Percentiles rank a stretch among this genome's conserved stretches.
These are phyloP conservation scores for Aix galericulata DNA, from an alignment of 2,113 vertebrate species.

Conservation along the genomic window DNA sequence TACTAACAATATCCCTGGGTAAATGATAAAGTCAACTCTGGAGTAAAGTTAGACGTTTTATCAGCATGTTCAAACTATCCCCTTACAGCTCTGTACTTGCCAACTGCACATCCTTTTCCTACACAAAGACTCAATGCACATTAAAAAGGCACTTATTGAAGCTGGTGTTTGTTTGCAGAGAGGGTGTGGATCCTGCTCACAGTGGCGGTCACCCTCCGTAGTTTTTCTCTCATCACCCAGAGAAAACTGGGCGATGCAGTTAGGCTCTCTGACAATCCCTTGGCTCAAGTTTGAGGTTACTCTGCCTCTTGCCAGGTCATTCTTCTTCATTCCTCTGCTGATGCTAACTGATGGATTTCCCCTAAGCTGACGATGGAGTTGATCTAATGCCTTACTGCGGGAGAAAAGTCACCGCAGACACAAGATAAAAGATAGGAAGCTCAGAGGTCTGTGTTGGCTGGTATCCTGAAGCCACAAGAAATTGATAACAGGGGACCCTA, in stretches of 20 bases:
- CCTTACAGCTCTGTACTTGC: conserved; percentile 79
- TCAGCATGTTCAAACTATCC: conserved; percentile 81
- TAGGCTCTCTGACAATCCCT: conserved; percentile 38
- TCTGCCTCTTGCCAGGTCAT: conserved; percentile 52
- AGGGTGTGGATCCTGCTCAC: conserved; percentile 50
- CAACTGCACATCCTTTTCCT: conserved; percentile 78
- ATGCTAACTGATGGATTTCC: conserved; percentile 69
- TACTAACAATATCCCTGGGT: conserved; percentile 81
- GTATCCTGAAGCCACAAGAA: conserved; percentile 52
- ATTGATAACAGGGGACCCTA: conserved; percentile 29
- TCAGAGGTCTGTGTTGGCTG: conserved; percentile 49
- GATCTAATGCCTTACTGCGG: conserved; percentile 39
- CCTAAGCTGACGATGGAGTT: conserved; percentile 2
- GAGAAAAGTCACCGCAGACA: conserved; percentile 32
- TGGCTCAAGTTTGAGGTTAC: conserved; percentile 46
- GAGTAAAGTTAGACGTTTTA: conserved; percentile 83
- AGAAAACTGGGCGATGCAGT: conserved; percentile 56
- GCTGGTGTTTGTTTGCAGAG: conserved; percentile 76
- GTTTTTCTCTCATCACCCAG: conserved; percentile 58
- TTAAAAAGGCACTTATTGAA: conserved; percentile 77
- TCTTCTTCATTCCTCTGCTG: conserved; percentile 62
- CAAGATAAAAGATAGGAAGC: conserved; percentile 57
- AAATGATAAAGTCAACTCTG: conserved; percentile 83
- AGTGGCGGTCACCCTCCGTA: conserved; percentile 9
- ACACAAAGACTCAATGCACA: conserved; percentile 71